phyloP scores from a whole-genome alignment of 2,797 vertebrate species.

The Oreochromis grahami region DNA sequence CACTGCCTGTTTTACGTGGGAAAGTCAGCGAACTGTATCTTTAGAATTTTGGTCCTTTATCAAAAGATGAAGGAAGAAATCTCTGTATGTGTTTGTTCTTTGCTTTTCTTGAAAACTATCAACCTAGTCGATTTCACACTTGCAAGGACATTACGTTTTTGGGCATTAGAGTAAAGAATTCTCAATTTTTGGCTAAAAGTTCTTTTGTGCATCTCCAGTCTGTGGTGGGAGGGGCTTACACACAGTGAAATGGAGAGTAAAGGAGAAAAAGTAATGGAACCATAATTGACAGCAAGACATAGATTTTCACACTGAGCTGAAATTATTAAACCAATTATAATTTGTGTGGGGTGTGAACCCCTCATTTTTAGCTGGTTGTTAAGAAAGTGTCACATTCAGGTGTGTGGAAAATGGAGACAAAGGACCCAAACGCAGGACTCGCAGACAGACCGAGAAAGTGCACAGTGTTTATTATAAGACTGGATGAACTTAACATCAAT shows the following conservation, averaged over 20 bases:
- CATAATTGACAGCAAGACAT: neutral
- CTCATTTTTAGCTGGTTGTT: neutral
- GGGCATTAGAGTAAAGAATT: neutral
- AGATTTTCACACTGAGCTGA: neutral
- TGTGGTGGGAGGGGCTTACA: neutral
- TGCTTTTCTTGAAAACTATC: neutral
- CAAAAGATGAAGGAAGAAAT: neutral
- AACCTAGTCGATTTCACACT: neutral
- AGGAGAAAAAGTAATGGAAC: neutral
- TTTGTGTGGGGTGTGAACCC: neutral
- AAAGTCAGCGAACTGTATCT: neutral
- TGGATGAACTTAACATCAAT: neutral
- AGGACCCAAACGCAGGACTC: neutral
- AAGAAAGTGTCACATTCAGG: rapidly evolving
- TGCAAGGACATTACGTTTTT: neutral
- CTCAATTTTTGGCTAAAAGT: neutral
- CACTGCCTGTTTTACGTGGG: neutral
- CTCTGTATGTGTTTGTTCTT: neutral
- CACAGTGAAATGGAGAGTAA: neutral
- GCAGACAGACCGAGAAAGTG: neutral
- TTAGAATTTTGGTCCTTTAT: neutral
- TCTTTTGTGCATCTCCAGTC: neutral
- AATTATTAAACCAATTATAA: neutral
- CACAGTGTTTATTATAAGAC: neutral
- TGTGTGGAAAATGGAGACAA: neutral